Conservation (phyloP, 2,888 invertebrate species). For the Orchesella flavescens region DNA sequence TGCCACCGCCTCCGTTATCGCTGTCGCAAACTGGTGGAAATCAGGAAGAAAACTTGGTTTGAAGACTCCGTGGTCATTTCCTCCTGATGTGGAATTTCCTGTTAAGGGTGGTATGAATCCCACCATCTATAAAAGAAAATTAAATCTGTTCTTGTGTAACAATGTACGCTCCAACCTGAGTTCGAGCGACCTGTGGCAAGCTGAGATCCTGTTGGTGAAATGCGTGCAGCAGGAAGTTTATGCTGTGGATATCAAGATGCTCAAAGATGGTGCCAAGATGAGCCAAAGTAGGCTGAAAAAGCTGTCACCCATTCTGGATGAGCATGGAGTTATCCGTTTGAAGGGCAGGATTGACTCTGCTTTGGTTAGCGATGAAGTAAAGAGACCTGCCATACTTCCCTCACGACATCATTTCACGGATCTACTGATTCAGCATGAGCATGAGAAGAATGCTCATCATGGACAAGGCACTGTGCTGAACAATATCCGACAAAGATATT, state of each 20-base stretch:
- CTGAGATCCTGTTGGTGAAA: background rate
- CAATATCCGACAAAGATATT: slow-evolving; percentile 1
- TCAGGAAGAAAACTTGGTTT: slow-evolving; percentile 11
- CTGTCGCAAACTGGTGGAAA: background rate
- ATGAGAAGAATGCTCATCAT: background rate
- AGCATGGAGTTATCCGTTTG: slow-evolving; percentile 8
- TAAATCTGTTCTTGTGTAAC: too few relatives aligned
- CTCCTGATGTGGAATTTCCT: background rate
- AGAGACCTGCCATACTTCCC: too few relatives aligned
- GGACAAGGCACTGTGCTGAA: slow-evolving; percentile 21
- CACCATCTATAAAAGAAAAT: too few relatives aligned
- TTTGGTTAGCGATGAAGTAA: background rate
- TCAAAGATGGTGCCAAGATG: background rate
- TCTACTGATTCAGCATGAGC: slow-evolving; percentile 12
- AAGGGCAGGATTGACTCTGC: background rate
- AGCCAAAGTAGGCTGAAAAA: background rate
- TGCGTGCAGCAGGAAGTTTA: background rate
- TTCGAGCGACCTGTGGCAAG: background rate
- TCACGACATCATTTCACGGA: slow-evolving; percentile 7
- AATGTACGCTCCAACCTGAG: too few relatives aligned
- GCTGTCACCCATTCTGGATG: slow-evolving; percentile 3
- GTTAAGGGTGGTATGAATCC: background rate
- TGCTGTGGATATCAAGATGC: background rate
- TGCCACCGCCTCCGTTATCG: too few relatives aligned
- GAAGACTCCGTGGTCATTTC: too few relatives aligned